Percentiles rank a stretch among this genome's conserved stretches.
These are phyloP conservation scores for Vireo griseus DNA, from an alignment of 2,797 vertebrate genomes.

Conservation along the genomic window DNA sequence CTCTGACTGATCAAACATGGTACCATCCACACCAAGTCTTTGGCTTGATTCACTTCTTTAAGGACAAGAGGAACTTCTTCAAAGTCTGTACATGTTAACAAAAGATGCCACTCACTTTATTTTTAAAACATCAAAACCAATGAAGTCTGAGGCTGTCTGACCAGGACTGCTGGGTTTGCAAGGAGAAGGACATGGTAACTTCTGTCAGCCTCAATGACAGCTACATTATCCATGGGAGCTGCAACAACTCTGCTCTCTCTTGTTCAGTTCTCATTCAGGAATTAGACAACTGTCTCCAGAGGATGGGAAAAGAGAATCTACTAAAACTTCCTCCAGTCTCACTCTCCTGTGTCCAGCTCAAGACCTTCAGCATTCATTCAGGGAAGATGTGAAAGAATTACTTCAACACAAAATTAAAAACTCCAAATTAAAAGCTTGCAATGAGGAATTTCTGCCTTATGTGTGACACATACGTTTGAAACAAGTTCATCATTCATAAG, in stretches of 20 bases:
- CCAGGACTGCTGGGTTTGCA: neutral
- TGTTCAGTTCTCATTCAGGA: neutral
- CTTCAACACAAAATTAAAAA: neutral
- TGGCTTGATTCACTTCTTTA: neutral
- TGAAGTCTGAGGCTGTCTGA: neutral
- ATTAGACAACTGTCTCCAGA: neutral
- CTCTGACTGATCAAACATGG: neutral
- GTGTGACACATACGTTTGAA: neutral
- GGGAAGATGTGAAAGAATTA: neutral
- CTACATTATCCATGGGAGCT: neutral
- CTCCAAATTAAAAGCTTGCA: neutral
- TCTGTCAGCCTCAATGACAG: constrained; percentile 17
- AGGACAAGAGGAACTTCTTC: neutral
- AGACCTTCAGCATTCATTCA: neutral
- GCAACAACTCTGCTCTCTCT: neutral
- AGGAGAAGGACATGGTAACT: neutral
- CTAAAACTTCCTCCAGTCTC: neutral
- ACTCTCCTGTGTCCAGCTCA: neutral
- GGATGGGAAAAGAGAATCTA: neutral
- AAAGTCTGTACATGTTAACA: neutral
- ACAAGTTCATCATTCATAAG: neutral
- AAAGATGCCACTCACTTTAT: constrained; percentile 14
- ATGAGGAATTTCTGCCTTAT: neutral
- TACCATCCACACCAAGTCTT: neutral
- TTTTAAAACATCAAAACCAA: constrained; percentile 24